Evolutionary conservation across 2,888 invertebrate species (phyloP), one percentile per base, ranked within the genome.

Genomic region (Ecliptopera silaceata): DNA sequence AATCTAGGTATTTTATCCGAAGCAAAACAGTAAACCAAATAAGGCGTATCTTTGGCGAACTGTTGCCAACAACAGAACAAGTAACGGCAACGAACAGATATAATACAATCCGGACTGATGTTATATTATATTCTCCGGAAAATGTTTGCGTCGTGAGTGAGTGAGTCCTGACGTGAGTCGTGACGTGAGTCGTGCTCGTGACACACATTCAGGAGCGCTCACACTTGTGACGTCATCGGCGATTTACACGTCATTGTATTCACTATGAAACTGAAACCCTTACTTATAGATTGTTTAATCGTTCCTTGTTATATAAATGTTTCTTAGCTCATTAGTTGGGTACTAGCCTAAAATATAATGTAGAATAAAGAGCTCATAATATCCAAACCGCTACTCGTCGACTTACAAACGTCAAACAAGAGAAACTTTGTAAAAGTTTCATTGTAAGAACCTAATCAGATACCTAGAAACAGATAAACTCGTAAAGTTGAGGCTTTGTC

Each of bases 1-100:
- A 38, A 38, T 38, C 15, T 15, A 36, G 4, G 38, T 53, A 45
- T 46, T 41, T 53, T 13, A n/a, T 46, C 32, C 31, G 41, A 20
- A 6, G 36, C 3, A 15, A 13, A 36, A 36, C 36, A 13, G 15
- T 36, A 15, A 10, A 36, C 8, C 15, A 36, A 36, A 36, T 45
- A 45, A 45, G 34, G 12, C 34, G 45, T 18, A 26, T 47, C 15
- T 47, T 29, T 13, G 38, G 17, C 26, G 13, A 38, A 29, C 38
- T 6, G 29, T 39, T 26, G 36, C 1, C 26, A 38, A 29, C 26
- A 38, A 36, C 36, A 36, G 15, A 26, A 6, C 8, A 15, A 36
- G 8, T 26, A 22, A 47, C 46, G 46, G 22, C 36, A 26, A 15
- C 8, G 36, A 36, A 17, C n/a, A 31, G 15, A 13, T 11, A 22